These are phyloP conservation scores for Panthera leo DNA, from an alignment of 2,113 vertebrate species.

Conservation along the genomic window DNA sequence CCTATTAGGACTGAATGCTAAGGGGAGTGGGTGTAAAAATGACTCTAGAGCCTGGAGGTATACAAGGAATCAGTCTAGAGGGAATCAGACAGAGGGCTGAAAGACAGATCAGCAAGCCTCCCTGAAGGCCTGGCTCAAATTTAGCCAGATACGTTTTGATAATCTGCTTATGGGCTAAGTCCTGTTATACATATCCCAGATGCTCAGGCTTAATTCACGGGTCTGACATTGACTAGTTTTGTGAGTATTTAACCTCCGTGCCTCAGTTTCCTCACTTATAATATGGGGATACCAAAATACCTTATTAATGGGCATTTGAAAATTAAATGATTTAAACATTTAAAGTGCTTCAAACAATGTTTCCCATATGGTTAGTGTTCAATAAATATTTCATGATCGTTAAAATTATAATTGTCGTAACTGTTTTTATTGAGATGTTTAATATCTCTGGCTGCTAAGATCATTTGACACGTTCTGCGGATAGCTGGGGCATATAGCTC, in stretches of 20 bases:
- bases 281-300: background rate
- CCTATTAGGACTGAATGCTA: background rate
- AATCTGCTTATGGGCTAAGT: fast-evolving
- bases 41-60: background rate
- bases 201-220: background rate
- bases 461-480: background rate
- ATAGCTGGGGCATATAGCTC: too few species aligned
- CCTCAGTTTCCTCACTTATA: background rate
- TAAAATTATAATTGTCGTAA: background rate
- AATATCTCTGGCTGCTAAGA: background rate
- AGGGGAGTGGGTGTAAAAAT: background rate
- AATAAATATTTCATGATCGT: background rate
- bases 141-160: fast-evolving
- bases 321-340: background rate
- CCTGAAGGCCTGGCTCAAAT: fast-evolving
- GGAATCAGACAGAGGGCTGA: fast-evolving
- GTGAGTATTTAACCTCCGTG: background rate
- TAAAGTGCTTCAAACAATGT: background rate
- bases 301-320: background rate
- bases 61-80: background rate
- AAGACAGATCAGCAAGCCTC: fast-evolving
- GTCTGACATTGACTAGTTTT: background rate
- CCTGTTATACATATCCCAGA: too few species aligned
- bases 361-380: background rate
- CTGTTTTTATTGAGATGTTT: background rate